Base-by-base conservation (phyloP, 2,797 vertebrate genomes). In the Sphenodon punctatus region DNA sequence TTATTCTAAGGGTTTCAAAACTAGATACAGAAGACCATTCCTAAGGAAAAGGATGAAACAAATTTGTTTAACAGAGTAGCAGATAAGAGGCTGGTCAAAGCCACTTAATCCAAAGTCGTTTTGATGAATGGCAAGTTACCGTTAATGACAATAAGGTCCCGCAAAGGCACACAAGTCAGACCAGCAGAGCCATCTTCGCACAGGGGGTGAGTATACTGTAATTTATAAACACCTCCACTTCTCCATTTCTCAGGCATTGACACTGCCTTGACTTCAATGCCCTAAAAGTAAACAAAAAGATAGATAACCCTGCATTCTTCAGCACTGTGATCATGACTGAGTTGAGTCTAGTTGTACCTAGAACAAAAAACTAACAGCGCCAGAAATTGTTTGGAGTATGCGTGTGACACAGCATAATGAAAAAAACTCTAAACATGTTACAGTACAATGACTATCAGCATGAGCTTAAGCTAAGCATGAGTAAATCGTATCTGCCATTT, bases 181-280 rank as follows among this genome's bases (percentile, higher is more conserved):
- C 93, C 92, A n/a, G 95, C 96, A 34, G 90, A 87, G 89, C 97
- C 96, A 56, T 92, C 94, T 25, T 96, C 97, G 1, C 98, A 98
- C 75, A 98, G 96, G 1, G 97, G 96, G 32, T 99, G 98, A 0
- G 86, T 72, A 85, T 99, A 99, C 68, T 96, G 96, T n/a, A 99
- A 95, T 68, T 89, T 97, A 86, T 97, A 99, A 75, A 97, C 89
- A 0, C 97, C 97, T 0, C 78, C 88, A 1, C 93, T 94, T 72
- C 95, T 95, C 98, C 98, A 99, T 2, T 95, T 96, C 39, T 92
- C 90, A 1, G 98, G 98, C 98, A 99, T 98, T 72, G 95, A 92
- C 5, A 89, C 82, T 3, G 95, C 46, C 84, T 94, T 96, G 81
- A 90, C 90, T 89, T 95, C 96, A 1, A 91, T 82, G 42, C 94